Evolutionary conservation across 2,888 invertebrate species (phyloP).

Genomic region (Phrixothrix hirtus): DNA sequence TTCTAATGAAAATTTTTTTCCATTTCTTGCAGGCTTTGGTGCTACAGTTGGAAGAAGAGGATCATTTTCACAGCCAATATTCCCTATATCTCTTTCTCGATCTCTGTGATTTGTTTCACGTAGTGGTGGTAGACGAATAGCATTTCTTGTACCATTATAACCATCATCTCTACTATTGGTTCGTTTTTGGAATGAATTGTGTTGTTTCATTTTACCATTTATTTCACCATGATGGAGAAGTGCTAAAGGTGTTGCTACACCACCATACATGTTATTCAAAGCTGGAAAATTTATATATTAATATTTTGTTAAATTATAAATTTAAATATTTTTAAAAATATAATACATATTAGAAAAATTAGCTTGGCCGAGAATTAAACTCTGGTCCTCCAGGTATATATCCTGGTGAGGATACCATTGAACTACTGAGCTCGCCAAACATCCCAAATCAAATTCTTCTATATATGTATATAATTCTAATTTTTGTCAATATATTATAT

Average conservation of each 20-base stretch:
- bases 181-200: slow-evolving; percentile 52
- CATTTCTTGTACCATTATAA: slow-evolving; percentile 48
- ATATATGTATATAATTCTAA: too few relatives aligned
- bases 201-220: slow-evolving; percentile 60
- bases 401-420: too few relatives aligned
- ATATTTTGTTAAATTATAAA: neutral
- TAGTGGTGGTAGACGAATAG: slow-evolving; percentile 61
- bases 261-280: slow-evolving; percentile 65
- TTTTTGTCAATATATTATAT: too few relatives aligned
- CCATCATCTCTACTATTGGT: slow-evolving; percentile 48
- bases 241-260: slow-evolving; percentile 72
- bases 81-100: slow-evolving; percentile 38
- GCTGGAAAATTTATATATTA: too few relatives aligned
- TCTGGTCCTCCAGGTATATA: too few relatives aligned
- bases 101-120: slow-evolving; percentile 60
- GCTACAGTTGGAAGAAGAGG: slow-evolving; percentile 56
- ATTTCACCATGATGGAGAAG: slow-evolving; percentile 61
- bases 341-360: too few relatives aligned
- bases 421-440: too few relatives aligned
- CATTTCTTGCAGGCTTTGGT: slow-evolving; percentile 43
- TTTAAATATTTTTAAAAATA: slow-evolving; percentile 1
- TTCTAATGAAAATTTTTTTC: slow-evolving; percentile 55
- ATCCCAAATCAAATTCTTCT: too few relatives aligned
- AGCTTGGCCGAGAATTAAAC: too few relatives aligned
- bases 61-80: slow-evolving; percentile 62